Conservation (phyloP, 2,797 vertebrate genomes). For the Muscicapa striata region DNA sequence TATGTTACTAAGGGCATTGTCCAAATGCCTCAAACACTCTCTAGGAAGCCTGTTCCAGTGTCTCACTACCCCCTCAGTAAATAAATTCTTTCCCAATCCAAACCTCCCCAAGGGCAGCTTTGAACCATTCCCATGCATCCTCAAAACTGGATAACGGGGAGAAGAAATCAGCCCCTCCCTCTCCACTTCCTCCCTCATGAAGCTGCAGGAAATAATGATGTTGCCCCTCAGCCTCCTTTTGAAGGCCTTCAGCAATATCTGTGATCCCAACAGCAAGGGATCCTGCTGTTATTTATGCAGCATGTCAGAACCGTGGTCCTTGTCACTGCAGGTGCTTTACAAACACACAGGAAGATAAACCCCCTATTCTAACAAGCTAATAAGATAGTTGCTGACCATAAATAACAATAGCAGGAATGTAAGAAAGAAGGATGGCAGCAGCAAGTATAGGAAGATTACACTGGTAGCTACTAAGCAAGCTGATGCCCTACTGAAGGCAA, state of each 20-base stretch:
- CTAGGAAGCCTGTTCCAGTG: background rate
- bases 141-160: fast-evolving
- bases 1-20: background rate
- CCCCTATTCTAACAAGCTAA: background rate
- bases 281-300: conserved; percentile 6
- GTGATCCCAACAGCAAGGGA: background rate
- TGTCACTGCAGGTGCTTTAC: background rate
- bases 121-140: background rate
- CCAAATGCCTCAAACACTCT: background rate
- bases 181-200: background rate
- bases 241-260: background rate
- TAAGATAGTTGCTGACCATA: conserved; percentile 1
- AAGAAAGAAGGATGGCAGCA: conserved; percentile 19
- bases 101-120: background rate
- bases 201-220: background rate
- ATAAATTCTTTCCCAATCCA: background rate
- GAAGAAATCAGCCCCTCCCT: background rate
- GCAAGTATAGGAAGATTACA: conserved; percentile 2
- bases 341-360: conserved; percentile 8
- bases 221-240: background rate
- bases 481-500: background rate
- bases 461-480: background rate
- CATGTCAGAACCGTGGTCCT: background rate
- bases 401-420: conserved; percentile 17
- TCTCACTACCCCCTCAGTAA: fast-evolving